Conservation (phyloP, 2,888 invertebrate genomes). For the Nomada hirtipes region DNA sequence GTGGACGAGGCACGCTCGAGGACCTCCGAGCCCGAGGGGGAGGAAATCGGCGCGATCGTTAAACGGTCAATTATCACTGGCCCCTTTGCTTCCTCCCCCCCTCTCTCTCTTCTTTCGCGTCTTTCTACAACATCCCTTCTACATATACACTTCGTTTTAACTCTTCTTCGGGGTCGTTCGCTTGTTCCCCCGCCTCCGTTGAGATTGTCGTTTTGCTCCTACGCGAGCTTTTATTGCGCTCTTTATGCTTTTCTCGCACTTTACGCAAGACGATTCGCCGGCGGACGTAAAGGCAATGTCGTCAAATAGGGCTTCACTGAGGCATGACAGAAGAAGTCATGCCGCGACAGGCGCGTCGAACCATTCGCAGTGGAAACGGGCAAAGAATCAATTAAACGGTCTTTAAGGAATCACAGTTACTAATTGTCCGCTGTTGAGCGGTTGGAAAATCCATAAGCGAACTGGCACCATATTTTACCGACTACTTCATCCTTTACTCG, state of each 20-base stretch:
- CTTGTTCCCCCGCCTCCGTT: background rate
- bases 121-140: background rate
- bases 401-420: too few species aligned
- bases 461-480: too few species aligned
- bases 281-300: too few species aligned
- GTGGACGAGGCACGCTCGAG: slow-evolving; percentile 41
- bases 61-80: slow-evolving; percentile 72
- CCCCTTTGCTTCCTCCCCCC: slow-evolving; percentile 30
- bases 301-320: too few species aligned
- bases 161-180: background rate
- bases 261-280: background rate
- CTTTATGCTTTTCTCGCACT: slow-evolving; percentile 5
- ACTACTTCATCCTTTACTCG: too few species aligned
- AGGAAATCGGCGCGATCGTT: slow-evolving; percentile 71
- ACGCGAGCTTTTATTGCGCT: background rate
- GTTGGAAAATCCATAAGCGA: too few species aligned
- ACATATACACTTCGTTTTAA: background rate
- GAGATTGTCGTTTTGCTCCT: background rate
- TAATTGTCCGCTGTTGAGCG: too few species aligned
- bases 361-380: too few species aligned
- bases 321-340: too few species aligned
- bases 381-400: too few species aligned
- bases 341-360: too few species aligned
- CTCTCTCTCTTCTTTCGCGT: slow-evolving; percentile 1
- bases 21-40: slow-evolving; percentile 52